Conservation (phyloP, 2,797 vertebrate genomes). For the Gobio occitaniae region DNA sequence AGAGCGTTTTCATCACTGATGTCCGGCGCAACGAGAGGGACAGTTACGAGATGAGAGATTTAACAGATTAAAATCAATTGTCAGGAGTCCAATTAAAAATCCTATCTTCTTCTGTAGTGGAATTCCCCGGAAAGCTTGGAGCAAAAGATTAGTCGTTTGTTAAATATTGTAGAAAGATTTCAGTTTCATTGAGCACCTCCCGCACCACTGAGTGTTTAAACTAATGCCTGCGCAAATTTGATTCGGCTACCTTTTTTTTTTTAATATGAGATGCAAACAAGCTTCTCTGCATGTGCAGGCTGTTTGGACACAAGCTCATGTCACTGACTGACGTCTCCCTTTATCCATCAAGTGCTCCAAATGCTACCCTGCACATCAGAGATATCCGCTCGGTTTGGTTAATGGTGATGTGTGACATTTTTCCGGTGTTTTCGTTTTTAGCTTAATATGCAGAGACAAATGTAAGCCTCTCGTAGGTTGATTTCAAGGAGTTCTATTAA, state of each 20-base stretch:
- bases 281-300: slow-evolving; percentile 10
- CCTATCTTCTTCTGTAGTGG: not conserved
- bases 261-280: slow-evolving; percentile 32
- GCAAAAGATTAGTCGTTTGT: slow-evolving; percentile 45
- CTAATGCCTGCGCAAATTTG: slow-evolving; percentile 18
- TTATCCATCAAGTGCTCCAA: not conserved
- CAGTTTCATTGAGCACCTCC: not conserved
- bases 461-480: not conserved
- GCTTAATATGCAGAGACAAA: slow-evolving; percentile 24
- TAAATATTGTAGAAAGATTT: slow-evolving; percentile 42
- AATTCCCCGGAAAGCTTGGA: slow-evolving; percentile 26
- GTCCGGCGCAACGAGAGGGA: slow-evolving; percentile 18
- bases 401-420: slow-evolving; percentile 4
- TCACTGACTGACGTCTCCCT: slow-evolving; percentile 6
- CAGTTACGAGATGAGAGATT: slow-evolving; percentile 33
- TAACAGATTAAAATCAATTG: slow-evolving; percentile 48
- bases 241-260: not conserved
- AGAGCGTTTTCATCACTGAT: slow-evolving; percentile 28
- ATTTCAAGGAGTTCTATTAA: slow-evolving; percentile 16
- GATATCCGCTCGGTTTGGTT: not conserved
- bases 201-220: not conserved
- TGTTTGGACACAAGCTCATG: slow-evolving; percentile 1
- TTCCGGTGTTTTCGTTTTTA: slow-evolving; percentile 6
- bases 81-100: slow-evolving; percentile 48
- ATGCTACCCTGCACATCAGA: slow-evolving; percentile 7